Evolutionary conservation across 2,888 invertebrate species (phyloP), one percentile per base, ranked within the genome.

Genomic region (Phrixothrix hirtus): DNA sequence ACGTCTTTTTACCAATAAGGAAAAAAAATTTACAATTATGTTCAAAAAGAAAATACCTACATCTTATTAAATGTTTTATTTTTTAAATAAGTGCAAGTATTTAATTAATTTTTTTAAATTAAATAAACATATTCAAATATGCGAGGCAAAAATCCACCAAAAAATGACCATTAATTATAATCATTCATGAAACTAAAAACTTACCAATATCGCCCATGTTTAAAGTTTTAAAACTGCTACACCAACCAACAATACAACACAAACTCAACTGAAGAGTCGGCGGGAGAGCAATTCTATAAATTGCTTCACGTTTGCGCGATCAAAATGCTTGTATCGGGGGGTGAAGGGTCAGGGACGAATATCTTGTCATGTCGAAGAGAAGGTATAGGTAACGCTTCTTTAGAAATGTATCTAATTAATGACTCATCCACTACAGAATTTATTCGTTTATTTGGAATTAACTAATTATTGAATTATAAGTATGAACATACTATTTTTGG

Each of bases 291-390:
- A 45, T 38, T 49, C 55, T 55, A 55, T 55, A 55, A 55, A 55
- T 53, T 55, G 55, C 45, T 45, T 25, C 50, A 55, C 55, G 55
- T 55, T 55, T 55, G 55, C 55, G 55, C 55, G 42, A 21, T 41
- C 7, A 26, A 35, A 27, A 25, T 30, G 34, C 44, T 12, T 16
- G 10, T 14, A 2, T 14, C 21, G 44, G 12, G 44, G 29, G 38
- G 38, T 11, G 39, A 43, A 30, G 38, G 44, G 45, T 29, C 26
- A 30, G 49, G 43, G 43, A 35, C 39, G 31, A 5, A 10, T 35
- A 17, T 30, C 44, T 36, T 37, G 49, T 55, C 55, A 45, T 41
- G 17, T 27, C 39, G 32, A 38, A 34, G 49, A 54, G 34, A 45
- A 46, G 36, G n/a, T n/a, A n/a, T n/a, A 45, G 54, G 44, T 50